Conservation (phyloP, 2,888 invertebrate genomes). For the Meloe dianella region DNA sequence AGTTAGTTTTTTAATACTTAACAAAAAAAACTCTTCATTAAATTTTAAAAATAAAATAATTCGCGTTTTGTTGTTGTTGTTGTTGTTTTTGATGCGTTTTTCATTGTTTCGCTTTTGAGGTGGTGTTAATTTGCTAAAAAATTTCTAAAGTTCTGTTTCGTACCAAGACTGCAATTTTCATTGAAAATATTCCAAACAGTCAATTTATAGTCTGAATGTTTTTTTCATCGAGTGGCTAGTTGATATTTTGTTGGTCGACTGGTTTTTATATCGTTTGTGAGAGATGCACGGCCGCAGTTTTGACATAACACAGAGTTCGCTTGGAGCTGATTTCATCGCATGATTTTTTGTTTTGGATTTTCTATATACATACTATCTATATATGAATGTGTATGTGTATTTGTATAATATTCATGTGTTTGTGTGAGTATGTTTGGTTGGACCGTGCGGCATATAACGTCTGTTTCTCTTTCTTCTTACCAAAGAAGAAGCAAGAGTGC, state of each 20-base stretch:
- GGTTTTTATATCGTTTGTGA: slow-evolving; percentile 37
- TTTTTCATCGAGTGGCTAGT: slow-evolving; percentile 2
- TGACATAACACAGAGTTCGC: slow-evolving; percentile 45
- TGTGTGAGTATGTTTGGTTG: slow-evolving; percentile 26
- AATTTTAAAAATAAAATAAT: too few species aligned
- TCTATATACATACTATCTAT: slow-evolving; percentile 16
- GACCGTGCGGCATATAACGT: slow-evolving; percentile 5
- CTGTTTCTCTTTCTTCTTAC: slow-evolving; percentile 29
- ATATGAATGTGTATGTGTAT: slow-evolving; percentile 5
- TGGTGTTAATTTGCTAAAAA: slow-evolving; percentile 6
- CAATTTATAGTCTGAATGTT: not conserved
- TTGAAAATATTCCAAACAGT: slow-evolving; percentile 1
- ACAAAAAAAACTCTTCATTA: too few species aligned
- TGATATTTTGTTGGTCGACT: slow-evolving; percentile 18
- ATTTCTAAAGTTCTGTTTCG: not conserved
- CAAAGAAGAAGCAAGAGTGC: slow-evolving; percentile 28
- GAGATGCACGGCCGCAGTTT: slow-evolving; percentile 45
- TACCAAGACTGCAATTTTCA: not conserved
- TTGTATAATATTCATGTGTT: too few species aligned
- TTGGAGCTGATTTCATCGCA: slow-evolving; percentile 47
- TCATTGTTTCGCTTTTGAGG: not conserved
- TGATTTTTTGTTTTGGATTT: slow-evolving; percentile 37
- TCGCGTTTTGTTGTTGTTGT: not conserved
- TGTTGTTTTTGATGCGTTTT: not conserved
- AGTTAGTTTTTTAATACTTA: too few species aligned